Evolutionary conservation across 2,113 vertebrate species (phyloP).

Genomic region (Eleginops maclovinus): DNA sequence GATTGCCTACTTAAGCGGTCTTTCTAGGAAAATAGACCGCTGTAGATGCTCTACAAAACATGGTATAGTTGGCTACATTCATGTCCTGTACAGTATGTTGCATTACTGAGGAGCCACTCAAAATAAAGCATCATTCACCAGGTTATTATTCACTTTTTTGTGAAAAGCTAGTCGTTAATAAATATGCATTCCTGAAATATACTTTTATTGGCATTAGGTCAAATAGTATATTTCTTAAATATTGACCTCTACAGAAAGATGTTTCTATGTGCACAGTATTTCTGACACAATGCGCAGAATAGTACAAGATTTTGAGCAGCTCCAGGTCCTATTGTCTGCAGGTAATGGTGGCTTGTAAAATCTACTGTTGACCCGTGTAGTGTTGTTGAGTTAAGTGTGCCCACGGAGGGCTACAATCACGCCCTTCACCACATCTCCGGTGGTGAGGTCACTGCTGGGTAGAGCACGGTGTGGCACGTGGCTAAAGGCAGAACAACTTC

Average conservation of each 20-base stretch:
- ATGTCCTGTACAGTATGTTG: conserved; percentile 71
- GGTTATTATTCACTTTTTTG: conserved; percentile 25
- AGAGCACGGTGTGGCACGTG: conserved; percentile 51
- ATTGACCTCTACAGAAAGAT: conserved; percentile 23
- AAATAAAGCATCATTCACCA: conserved; percentile 51
- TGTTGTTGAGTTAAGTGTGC: conserved; percentile 48
- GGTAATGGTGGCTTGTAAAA: conserved; percentile 51
- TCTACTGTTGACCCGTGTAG: conserved; percentile 56
- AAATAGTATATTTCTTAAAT: conserved; percentile 30
- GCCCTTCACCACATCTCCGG: conserved; percentile 44
- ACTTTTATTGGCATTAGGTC: conserved; percentile 35
- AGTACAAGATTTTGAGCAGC: conserved; percentile 59
- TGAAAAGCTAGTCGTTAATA: conserved; percentile 54
- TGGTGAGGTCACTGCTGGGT: conserved; percentile 63
- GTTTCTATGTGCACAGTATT: conserved; percentile 17
- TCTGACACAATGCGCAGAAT: conserved; percentile 41
- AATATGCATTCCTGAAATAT: conserved; percentile 54
- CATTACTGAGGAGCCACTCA: conserved; percentile 68
- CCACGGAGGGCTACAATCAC: conserved; percentile 67
- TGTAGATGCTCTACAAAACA: conserved; percentile 51
- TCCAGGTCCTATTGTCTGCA: conserved; percentile 44
- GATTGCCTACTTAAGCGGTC: conserved; percentile 44
- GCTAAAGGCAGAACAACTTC: conserved; percentile 68
- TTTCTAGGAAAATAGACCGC: conserved; percentile 56
- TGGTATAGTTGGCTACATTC: conserved; percentile 74